phyloP scores from a whole-genome alignment of 2,888 invertebrate genomes.

The Julus scanicus region DNA sequence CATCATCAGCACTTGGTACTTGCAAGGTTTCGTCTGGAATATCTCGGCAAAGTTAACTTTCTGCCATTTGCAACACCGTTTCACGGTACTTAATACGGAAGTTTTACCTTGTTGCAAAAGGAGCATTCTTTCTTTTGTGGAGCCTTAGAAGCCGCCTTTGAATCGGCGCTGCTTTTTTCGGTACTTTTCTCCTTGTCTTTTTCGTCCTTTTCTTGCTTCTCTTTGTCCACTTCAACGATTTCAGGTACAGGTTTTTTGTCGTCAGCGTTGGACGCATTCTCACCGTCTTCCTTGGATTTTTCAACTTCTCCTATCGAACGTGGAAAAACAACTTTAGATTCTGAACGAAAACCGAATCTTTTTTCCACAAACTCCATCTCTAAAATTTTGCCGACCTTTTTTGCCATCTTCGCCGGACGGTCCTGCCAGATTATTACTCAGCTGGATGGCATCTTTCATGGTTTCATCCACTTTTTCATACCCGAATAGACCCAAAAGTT shows the following conservation, averaged over 20 bases:
- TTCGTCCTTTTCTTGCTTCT: slow-evolving; percentile 56
- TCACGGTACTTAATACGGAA: not conserved
- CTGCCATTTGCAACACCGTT: no score
- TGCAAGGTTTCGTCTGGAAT: slow-evolving; percentile 64
- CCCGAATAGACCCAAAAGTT: slow-evolving; percentile 58
- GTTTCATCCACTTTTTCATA: slow-evolving; percentile 59
- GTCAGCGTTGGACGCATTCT: slow-evolving; percentile 54
- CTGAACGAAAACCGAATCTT: not conserved
- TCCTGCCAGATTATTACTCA: slow-evolving; percentile 53
- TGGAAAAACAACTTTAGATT: not conserved
- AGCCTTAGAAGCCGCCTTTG: slow-evolving; percentile 7
- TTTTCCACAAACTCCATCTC: not conserved
- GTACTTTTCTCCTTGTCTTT: slow-evolving; percentile 14
- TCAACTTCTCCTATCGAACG: not conserved
- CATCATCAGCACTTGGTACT: slow-evolving; percentile 66
- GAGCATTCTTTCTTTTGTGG: slow-evolving; percentile 37
- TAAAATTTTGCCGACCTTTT: not conserved
- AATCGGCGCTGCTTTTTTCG: not conserved
- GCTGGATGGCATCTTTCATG: slow-evolving; percentile 54
- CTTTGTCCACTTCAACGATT: slow-evolving; percentile 53
- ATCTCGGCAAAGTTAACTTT: no score
- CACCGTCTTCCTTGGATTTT: slow-evolving; percentile 55
- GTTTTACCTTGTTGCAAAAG: slow-evolving; percentile 53
- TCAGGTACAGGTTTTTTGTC: slow-evolving; percentile 55
- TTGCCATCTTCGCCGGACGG: not conserved